These are phyloP conservation scores for Dryobates pubescens DNA, from an alignment of 2,797 vertebrate species.

Conservation along the genomic window DNA sequence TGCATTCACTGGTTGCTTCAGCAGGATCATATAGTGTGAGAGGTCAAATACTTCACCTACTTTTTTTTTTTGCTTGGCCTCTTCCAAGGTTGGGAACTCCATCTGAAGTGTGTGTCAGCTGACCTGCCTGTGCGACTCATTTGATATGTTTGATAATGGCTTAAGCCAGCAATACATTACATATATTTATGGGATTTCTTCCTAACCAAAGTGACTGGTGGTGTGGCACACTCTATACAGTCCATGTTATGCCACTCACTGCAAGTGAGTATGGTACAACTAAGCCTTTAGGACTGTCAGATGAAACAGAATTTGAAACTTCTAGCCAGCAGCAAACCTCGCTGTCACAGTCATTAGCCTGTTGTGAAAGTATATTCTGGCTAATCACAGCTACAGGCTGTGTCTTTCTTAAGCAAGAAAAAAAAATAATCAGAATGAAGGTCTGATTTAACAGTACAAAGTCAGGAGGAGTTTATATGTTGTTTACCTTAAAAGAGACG, in stretches of 20 bases:
- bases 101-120: neutral
- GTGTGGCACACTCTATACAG: neutral
- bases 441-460: conserved; percentile 11
- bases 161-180: neutral
- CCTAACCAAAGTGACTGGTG: neutral
- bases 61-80: neutral
- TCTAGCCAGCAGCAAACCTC: neutral
- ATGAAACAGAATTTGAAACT: conserved; percentile 30
- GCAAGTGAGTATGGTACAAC: neutral
- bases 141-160: neutral
- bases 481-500: neutral
- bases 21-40: neutral
- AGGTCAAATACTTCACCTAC: neutral
- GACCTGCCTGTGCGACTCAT: neutral
- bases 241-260: neutral
- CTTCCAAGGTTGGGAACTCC: neutral
- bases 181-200: neutral
- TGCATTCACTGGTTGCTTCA: neutral
- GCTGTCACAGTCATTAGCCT: neutral
- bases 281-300: neutral
- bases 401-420: neutral
- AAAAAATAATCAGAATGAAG: neutral
- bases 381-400: conserved; percentile 12
- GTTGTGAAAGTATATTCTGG: neutral
- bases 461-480: neutral